Evolutionary conservation across 53 echinoderm and acorn worm genomes (phyloP), one percentile per base, ranked within the genome.

Genomic region (Apostichopus leukothele): DNA sequence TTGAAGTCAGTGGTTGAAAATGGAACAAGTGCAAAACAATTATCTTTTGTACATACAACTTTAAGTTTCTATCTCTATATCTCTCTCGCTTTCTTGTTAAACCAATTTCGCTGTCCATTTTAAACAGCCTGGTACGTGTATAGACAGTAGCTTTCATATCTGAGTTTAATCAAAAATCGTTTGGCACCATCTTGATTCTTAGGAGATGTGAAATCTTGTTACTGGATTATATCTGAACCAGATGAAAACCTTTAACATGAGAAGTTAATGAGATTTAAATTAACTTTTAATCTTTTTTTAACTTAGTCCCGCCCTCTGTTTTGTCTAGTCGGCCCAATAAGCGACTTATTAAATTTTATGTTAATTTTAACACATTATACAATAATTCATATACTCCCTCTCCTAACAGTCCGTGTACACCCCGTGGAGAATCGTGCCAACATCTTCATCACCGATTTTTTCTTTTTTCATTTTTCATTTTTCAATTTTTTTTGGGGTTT

Each of bases 141-240:
- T 39, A 39, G 39, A 39, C 39, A 39, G 3, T 39, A 39, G 39
- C 39, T 3, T 39, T 39, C 39, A 39, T 3, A 39, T 39, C 39
- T 39, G 39, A 39, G 39, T 39, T 39, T 39, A 39, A 39, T 39
- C 39, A 39, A 39, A 39, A 39, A 39, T 39, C 39, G 39, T 71
- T 71, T 71, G 71, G 71, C 71, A 71, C 71, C 71, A 71, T 14
- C 71, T 71, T 71, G 71, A 71, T 71, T 71, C 71, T 71, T 71
- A 71, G 16, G n/a, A 71, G 71, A n/a, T 71, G 71, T 71, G 71
- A 71, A 71, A 6, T 71, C 6, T 71, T 71, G 6, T 71, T 16
- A 71, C n/a, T 16, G 71, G 71, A 71, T 71, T 19, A 71, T 13
- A 39, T 39, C 71, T 6, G 5, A 71, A n/a, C 71, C 71, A 71